Percentiles rank a stretch among this genome's conserved stretches.
Evolutionary conservation across 2,888 invertebrate genomes (phyloP).

Genomic region (Temnothorax ravouxi): DNA sequence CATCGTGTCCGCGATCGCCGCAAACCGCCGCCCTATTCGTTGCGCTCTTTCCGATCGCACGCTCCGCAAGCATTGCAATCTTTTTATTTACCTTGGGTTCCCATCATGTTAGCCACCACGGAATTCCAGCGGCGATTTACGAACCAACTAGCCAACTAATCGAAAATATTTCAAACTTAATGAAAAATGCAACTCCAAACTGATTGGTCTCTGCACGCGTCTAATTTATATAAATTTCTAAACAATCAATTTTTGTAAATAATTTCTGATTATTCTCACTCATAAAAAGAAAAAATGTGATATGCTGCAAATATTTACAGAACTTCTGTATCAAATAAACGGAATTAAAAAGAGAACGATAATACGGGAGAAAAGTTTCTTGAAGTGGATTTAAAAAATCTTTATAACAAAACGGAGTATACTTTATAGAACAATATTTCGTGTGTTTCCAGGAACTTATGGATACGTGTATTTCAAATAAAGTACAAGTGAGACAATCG

Average conservation of each 20-base stretch:
- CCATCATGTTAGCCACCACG: constrained; percentile 25
- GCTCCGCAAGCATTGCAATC: constrained; percentile 30
- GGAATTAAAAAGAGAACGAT: constrained; percentile 2
- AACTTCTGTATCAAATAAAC: constrained; percentile 2
- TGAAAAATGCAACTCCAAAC: background rate
- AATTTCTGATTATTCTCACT: background rate
- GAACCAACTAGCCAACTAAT: background rate
- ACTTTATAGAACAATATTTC: constrained; percentile 56
- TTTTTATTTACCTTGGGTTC: constrained; percentile 58
- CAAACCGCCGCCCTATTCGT: constrained; percentile 58
- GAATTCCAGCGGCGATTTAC: constrained; percentile 39
- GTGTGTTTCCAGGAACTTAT: constrained; percentile 61
- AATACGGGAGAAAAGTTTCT: constrained; percentile 28
- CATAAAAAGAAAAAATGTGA: background rate
- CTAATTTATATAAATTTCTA: constrained; percentile 14
- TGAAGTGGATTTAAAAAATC: constrained; percentile 53
- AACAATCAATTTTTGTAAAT: background rate
- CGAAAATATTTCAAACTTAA: constrained; percentile 16
- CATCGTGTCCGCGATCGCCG: constrained; percentile 68
- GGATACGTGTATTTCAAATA: constrained; percentile 68
- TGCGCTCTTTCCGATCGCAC: constrained; percentile 25
- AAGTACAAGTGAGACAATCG: constrained; percentile 57
- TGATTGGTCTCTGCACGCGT: no score
- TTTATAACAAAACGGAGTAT: constrained; percentile 39
- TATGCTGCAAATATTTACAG: background rate